Evolutionary conservation across 2,797 vertebrate species (phyloP), one percentile per base, ranked within the genome.

Genomic region (Todus mexicanus): DNA sequence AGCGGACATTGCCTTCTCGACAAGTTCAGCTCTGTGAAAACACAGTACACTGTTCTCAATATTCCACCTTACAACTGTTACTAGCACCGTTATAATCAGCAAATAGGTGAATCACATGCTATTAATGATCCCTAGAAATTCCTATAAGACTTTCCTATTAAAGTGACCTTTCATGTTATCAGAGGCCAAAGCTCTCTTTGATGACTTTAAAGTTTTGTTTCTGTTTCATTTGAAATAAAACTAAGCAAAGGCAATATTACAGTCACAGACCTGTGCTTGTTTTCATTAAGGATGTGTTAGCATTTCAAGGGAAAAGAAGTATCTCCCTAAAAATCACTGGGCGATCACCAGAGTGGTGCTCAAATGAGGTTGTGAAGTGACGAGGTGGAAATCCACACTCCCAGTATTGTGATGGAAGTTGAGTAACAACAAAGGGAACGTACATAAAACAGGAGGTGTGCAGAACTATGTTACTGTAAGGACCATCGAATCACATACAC

Each of bases 51-150:
- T 2, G 11, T 33, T 70, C 90, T 38, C 76, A 89, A 9, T 87
- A 76, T 83, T 94, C 84, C 13, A 15, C 59, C 90, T 87, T 76
- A 40, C 71, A 92, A 4, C 69, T 57, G 65, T 81, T 61, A 51
- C 66, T 70, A 76, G 33, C 35, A 27, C 88, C 86, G 51, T 83
- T 87, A 27, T 0, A 7, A 93, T 90, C 90, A 95, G 60, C 23
- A 96, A 90, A 87, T 64, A 91, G 57, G 68, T 66, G 89, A 89
- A 70, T 73, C 70, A 18, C 78, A 42, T 57, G 37, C 35, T 88
- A 83, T 72, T 86, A 94, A 94, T 60, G 83, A 76, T 88, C 69
- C 90, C 69, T 81, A 91, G 82, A 89, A 93, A 48, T 71, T 83
- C 43, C 63, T 77, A 8, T 59, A 61, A 84, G 84, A 78, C 81